These are phyloP conservation scores for Hypotaenidia philippensis DNA, from an alignment of 2,797 vertebrate genomes.

Conservation along the genomic window DNA sequence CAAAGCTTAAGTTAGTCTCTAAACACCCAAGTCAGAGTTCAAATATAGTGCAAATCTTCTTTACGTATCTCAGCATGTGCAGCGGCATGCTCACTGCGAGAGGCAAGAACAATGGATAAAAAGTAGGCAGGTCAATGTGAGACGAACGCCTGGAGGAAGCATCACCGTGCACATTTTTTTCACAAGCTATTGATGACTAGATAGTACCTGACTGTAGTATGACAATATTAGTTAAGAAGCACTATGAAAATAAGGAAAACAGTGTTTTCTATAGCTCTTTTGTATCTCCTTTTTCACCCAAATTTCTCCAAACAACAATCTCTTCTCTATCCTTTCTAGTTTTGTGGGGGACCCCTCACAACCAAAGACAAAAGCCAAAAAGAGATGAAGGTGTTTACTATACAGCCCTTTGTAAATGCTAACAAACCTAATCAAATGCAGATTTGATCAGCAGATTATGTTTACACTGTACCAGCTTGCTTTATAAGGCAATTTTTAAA, in stretches of 20 bases:
- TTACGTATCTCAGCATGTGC: constrained; percentile 30
- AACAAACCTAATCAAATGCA: background rate
- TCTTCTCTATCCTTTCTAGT: background rate
- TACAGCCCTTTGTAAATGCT: background rate
- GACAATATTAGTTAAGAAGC: background rate
- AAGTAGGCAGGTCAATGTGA: background rate
- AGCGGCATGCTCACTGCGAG: background rate
- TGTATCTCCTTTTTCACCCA: background rate
- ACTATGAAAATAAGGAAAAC: background rate
- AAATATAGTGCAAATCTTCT: constrained; percentile 58
- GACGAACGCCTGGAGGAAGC: background rate
- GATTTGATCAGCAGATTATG: background rate
- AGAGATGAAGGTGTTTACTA: background rate
- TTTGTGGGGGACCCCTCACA: background rate
- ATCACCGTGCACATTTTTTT: background rate
- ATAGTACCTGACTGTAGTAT: background rate
- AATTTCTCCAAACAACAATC: background rate
- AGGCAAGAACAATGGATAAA: background rate
- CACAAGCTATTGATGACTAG: background rate
- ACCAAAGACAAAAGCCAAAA: background rate
- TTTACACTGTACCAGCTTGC: background rate
- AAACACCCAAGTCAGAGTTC: constrained; percentile 60
- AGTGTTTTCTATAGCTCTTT: background rate
- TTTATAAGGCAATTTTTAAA: background rate
- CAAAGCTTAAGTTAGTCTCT: constrained; percentile 62